Conservation (phyloP, 1,140 invertebrate genomes). For the Diabrotica undecimpunctata region DNA sequence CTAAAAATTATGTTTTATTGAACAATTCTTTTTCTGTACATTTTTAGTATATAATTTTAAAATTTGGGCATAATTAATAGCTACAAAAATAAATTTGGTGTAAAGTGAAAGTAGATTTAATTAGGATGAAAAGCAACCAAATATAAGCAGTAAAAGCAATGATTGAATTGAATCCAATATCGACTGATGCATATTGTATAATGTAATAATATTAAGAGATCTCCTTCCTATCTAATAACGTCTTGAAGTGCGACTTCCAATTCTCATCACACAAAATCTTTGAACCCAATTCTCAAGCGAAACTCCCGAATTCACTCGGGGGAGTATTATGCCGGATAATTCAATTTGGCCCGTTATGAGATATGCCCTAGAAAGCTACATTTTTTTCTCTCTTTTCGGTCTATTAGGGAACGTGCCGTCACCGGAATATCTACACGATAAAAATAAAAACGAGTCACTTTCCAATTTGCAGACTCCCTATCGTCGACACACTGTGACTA, state of each 20-base stretch:
- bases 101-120: no score
- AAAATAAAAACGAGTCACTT: constrained; percentile 2
- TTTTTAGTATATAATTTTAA: no score
- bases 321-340: background rate
- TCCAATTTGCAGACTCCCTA: constrained; percentile 1
- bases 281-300: background rate
- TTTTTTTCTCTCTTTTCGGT: background rate
- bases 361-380: background rate
- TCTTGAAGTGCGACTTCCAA: background rate
- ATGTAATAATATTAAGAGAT: no score
- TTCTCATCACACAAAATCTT: background rate
- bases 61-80: no score
- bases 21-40: no score
- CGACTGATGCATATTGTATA: no score
- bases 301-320: background rate
- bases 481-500: constrained; percentile 1
- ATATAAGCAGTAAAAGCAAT: no score
- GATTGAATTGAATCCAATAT: no score
- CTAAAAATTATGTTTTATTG: no score
- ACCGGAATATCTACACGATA: background rate
- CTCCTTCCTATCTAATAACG: background rate
- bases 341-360: constrained; percentile 1
- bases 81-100: no score
- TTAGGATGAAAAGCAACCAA: no score
- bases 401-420: constrained; percentile 1